phyloP scores from a whole-genome alignment of 2,797 vertebrate species.

The Nannoperca obscura region DNA sequence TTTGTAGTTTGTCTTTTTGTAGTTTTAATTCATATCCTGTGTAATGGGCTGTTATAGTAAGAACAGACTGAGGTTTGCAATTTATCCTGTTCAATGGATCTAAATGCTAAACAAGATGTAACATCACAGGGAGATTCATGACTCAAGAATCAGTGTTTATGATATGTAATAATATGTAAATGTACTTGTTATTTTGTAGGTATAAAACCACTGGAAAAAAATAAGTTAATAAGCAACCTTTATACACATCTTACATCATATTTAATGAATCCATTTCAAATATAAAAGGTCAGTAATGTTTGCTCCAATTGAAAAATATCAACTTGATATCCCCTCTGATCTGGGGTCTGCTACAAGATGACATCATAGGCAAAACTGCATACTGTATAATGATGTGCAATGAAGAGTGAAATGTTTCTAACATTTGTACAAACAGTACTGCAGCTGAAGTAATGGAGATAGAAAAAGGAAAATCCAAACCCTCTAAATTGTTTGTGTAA shows the following conservation, averaged over 20 bases:
- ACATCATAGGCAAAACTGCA: conserved; percentile 59
- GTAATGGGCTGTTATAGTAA: conserved; percentile 14
- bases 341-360: conserved; percentile 62
- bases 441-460: conserved; percentile 64
- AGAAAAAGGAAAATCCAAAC: conserved; percentile 54
- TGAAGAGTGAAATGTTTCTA: conserved; percentile 35
- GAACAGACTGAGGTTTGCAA: background rate
- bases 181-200: conserved; percentile 62
- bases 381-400: conserved; percentile 40
- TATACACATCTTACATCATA: conserved; percentile 83
- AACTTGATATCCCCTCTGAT: conserved; percentile 67
- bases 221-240: conserved; percentile 84
- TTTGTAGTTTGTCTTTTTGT: background rate
- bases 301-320: conserved; percentile 72
- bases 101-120: conserved; percentile 42
- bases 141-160: conserved; percentile 33
- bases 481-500: conserved; percentile 63
- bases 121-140: conserved; percentile 33
- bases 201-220: conserved; percentile 74
- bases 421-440: conserved; percentile 65
- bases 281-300: conserved; percentile 84
- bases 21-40: conserved; percentile 12
- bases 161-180: conserved; percentile 58
- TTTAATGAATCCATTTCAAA: conserved; percentile 80
- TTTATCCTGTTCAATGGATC: conserved; percentile 14